A percentile compares a stretch with the other conserved stretches of the same genome.
Evolutionary conservation across 2,888 invertebrate genomes (phyloP).

Genomic region (Nezara viridula): DNA sequence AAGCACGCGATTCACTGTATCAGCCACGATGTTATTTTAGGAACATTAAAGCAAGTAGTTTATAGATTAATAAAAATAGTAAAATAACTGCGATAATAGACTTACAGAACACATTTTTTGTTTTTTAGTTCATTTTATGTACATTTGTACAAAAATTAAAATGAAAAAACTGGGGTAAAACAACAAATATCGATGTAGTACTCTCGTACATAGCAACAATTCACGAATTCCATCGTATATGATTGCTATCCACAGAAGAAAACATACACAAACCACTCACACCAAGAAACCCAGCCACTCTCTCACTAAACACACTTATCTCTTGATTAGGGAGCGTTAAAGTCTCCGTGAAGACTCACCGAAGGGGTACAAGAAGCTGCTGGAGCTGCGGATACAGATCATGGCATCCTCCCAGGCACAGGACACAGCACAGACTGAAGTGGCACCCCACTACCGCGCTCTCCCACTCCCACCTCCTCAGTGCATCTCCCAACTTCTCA

Average conservation of each 20-base stretch:
- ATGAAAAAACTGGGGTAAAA: too few relatives aligned
- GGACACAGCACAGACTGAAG: slow-evolving; percentile 51
- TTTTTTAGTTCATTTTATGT: too few relatives aligned
- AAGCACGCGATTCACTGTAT: too few relatives aligned
- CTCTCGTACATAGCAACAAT: too few relatives aligned
- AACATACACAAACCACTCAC: background rate
- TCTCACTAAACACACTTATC: background rate
- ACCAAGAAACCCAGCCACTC: background rate
- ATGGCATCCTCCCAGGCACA: slow-evolving; percentile 52
- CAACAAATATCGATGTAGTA: too few relatives aligned
- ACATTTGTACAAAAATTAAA: too few relatives aligned
- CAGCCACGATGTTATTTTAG: too few relatives aligned
- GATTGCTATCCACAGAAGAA: background rate
- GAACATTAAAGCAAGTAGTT: too few relatives aligned
- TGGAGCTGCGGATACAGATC: slow-evolving; percentile 52
- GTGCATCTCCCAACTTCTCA: background rate
- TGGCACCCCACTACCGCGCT: slow-evolving; percentile 19
- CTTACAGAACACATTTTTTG: too few relatives aligned
- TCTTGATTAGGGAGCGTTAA: slow-evolving; percentile 11
- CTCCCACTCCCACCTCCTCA: slow-evolving; percentile 15
- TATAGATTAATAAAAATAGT: too few relatives aligned
- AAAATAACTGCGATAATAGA: too few relatives aligned
- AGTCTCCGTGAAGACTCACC: slow-evolving; percentile 52
- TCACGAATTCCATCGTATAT: background rate
- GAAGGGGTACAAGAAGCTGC: slow-evolving; percentile 56